Percentiles rank a stretch among this genome's conserved stretches.
Conservation (phyloP, 2,113 vertebrate species). For the Pomatostomus ruficeps region DNA sequence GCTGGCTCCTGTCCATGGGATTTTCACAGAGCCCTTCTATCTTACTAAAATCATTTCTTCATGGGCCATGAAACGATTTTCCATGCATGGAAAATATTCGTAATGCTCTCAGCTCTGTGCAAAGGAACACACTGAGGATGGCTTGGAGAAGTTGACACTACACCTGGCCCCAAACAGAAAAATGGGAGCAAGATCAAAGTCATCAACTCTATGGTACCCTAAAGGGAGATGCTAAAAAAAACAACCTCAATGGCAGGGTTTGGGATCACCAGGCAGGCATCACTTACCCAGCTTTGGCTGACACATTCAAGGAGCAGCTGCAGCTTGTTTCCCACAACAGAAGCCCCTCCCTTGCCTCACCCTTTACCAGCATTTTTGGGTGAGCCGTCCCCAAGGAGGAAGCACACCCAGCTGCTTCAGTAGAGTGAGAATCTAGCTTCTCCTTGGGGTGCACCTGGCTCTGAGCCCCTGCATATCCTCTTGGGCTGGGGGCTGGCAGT, state of each 20-base stretch:
- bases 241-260: background rate
- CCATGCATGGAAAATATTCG: background rate
- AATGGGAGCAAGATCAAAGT: background rate
- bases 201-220: background rate
- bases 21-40: slow-evolving; percentile 36
- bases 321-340: background rate
- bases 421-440: background rate
- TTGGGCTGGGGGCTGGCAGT: background rate
- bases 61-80: slow-evolving; percentile 22
- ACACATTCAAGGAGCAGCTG: background rate
- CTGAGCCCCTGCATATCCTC: background rate
- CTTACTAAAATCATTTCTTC: slow-evolving; percentile 20
- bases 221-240: background rate
- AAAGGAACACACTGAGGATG: background rate
- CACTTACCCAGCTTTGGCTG: background rate
- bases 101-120: background rate
- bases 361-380: background rate
- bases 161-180: background rate
- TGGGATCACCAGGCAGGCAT: background rate
- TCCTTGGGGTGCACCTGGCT: background rate
- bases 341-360: background rate
- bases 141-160: background rate
- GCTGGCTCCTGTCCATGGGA: background rate
- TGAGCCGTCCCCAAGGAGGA: background rate
- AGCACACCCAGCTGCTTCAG: background rate